A percentile compares a stretch with the other conserved stretches of the same genome.
Conservation (phyloP, 2,888 invertebrate species). For the Limnephilus auricula region DNA sequence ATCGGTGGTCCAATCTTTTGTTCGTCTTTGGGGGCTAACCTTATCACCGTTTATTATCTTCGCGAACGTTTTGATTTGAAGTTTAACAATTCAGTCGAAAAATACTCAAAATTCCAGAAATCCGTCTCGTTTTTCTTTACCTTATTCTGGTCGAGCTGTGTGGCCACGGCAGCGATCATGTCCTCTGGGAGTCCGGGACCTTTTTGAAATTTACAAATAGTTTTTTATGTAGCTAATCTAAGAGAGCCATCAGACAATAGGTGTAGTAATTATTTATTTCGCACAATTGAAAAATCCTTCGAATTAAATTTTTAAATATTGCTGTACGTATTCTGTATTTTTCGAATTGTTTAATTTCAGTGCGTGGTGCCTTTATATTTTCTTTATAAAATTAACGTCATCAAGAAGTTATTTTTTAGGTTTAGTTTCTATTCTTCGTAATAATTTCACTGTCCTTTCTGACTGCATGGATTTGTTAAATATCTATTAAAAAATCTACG, state of each 20-base stretch:
- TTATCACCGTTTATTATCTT: conserved; percentile 15
- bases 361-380: neutral
- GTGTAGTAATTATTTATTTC: neutral
- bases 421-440: too few species aligned
- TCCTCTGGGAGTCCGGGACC: neutral
- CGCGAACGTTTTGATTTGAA: conserved; percentile 17
- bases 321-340: neutral
- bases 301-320: neutral
- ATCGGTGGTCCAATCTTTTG: conserved; percentile 7
- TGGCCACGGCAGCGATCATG: conserved; percentile 3
- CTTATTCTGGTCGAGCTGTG: conserved; percentile 10
- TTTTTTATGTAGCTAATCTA: neutral
- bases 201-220: neutral
- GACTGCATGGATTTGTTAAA: too few species aligned
- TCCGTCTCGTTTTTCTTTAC: conserved; percentile 30
- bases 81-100: conserved; percentile 31
- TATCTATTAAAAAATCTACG: too few species aligned
- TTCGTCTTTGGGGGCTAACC: neutral
- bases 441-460: too few species aligned
- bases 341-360: neutral
- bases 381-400: neutral
- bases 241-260: neutral
- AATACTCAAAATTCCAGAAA: conserved; percentile 40
- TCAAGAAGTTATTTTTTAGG: neutral
- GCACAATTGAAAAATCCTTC: neutral